Base-by-base conservation (phyloP, 1,140 invertebrate species). In the Lysiphlebus fabarum region DNA sequence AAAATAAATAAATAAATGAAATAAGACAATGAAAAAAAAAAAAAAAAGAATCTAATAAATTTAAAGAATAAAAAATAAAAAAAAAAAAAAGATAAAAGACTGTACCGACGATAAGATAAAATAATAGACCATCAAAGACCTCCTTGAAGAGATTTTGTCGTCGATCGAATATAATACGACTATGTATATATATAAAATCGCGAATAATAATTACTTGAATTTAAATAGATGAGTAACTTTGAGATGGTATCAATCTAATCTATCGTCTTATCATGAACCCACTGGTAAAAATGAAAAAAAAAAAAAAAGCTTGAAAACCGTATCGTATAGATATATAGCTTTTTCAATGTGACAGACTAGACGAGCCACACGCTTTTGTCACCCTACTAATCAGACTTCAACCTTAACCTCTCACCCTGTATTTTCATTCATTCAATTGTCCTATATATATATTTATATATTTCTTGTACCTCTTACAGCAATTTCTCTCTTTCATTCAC, bases 331-430 rank as follows among this genome's bases (percentile, higher is more conserved):
- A 17, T 26, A 26, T 26, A 26, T 26, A 26, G 17, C 17, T 26
- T 26, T 26, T 26, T 26, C 17, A 26, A 26, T 2, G 17, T 26
- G 17, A 26, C 17, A 26, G 17, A 26, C 17, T 26, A 26, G 17
- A 26, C 17, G 17, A 4, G 17, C 17, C 17, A 26, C 17, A 26
- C 17, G 38, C 33, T 11, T 33, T 14, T 26, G 5, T 11, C 36
- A 12, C 44, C 49, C 60, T 56, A 55, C 54, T 38, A 65, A 65
- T 59, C 60, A 60, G 54, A 49, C 50, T 50, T 59, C 40, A 45
- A 56, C 59, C 59, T 56, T 61, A 64, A 50, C 50, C 57, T 37
- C 42, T 48, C 33, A 54, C 50, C 49, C 40, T 37, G 8, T 44
- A 45, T 36, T 17, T 38, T 14, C 42, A 38, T 48, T 53, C 48